phyloP scores from a whole-genome alignment of 23 tunicate genomes.

The Styela clava region DNA sequence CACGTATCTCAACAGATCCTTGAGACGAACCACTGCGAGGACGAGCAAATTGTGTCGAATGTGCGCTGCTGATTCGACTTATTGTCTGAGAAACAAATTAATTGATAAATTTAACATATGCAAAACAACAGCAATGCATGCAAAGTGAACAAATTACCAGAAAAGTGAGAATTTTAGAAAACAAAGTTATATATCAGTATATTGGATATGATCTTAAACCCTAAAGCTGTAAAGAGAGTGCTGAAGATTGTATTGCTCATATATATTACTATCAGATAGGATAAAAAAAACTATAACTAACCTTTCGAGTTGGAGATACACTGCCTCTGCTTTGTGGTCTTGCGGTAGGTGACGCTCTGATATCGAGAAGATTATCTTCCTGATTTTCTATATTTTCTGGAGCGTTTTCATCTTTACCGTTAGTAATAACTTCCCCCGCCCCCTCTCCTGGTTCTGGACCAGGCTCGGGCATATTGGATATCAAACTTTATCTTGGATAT shows the following conservation, averaged over 20 bases:
- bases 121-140: neutral
- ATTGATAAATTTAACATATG: neutral
- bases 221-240: too few relatives aligned
- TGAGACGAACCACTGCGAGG: conserved; percentile 40
- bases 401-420: neutral
- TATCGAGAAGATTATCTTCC: conserved; percentile 23
- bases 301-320: conserved; percentile 75
- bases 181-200: too few relatives aligned
- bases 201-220: too few relatives aligned
- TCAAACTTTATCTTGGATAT: too few relatives aligned
- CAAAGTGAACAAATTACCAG: too few relatives aligned
- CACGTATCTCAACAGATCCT: conserved; percentile 31
- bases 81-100: conserved; percentile 42
- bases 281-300: too few relatives aligned
- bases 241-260: too few relatives aligned
- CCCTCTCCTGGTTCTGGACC: neutral
- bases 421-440: neutral
- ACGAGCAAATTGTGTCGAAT: conserved; percentile 46
- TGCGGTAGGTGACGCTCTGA: conserved; percentile 62
- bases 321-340: conserved; percentile 94
- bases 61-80: conserved; percentile 74
- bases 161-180: neutral
- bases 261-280: too few relatives aligned
- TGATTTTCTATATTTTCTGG: neutral
- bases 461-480: neutral